These are phyloP conservation scores for Hemicordylus capensis DNA, from an alignment of 2,113 vertebrate species.

Conservation along the genomic window DNA sequence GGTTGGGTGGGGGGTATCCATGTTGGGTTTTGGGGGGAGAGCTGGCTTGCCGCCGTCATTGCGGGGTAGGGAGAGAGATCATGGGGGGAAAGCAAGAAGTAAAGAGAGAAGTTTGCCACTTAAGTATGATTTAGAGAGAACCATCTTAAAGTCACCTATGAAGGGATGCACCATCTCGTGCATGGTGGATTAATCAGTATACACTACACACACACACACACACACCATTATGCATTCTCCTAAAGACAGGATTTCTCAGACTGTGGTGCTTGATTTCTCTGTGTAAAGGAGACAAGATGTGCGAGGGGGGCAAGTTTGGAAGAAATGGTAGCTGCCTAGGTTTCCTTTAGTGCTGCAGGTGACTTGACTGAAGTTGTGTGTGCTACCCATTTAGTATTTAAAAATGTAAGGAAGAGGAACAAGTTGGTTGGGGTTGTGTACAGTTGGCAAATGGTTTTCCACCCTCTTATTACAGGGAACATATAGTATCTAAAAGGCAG, in stretches of 20 bases:
- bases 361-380: not conserved
- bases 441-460: not conserved
- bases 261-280: not conserved
- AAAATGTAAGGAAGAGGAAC: not conserved
- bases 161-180: not conserved
- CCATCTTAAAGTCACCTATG: too few relatives aligned
- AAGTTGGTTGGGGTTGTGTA: not conserved
- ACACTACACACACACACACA: too few relatives aligned
- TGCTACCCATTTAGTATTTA: not conserved
- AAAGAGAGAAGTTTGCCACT: too few relatives aligned
- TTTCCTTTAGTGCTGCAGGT: not conserved
- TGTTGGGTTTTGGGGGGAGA: not conserved
- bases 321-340: not conserved
- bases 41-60: not conserved
- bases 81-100: too few relatives aligned
- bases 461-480: not conserved
- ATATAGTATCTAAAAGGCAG: not conserved
- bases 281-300: not conserved
- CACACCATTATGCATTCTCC: not conserved
- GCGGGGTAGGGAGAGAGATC: too few relatives aligned
- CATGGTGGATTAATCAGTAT: not conserved
- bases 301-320: not conserved
- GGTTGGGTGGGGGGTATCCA: too few relatives aligned
- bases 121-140: not conserved
- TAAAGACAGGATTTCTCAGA: not conserved